These are phyloP conservation scores for Lithobates pipiens DNA, from an alignment of 2,797 vertebrate species.

Conservation along the genomic window DNA sequence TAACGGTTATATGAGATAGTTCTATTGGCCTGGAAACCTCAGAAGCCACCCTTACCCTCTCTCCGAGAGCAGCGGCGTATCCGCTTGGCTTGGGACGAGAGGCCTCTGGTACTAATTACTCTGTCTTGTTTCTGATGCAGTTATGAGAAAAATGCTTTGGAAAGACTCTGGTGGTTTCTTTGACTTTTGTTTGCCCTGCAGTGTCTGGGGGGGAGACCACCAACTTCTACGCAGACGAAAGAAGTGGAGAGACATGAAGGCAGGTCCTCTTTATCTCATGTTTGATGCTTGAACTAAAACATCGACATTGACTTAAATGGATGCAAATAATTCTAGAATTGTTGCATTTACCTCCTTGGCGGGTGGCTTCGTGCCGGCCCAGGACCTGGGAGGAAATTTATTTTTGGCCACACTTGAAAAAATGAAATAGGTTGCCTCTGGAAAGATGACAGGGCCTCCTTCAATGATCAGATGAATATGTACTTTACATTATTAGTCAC, in stretches of 20 bases:
- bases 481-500: no score
- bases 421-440: no score
- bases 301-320: neutral
- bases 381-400: no score
- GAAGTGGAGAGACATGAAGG: neutral
- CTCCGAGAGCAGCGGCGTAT: slow-evolving; percentile 18
- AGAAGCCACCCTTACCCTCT: slow-evolving; percentile 9
- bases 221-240: neutral
- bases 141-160: slow-evolving; percentile 52
- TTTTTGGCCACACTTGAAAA: no score
- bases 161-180: slow-evolving; percentile 46
- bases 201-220: slow-evolving; percentile 20
- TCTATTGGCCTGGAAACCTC: neutral
- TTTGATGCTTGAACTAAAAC: neutral
- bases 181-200: slow-evolving; percentile 48
- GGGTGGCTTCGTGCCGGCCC: neutral
- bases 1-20: neutral
- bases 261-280: neutral
- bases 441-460: no score
- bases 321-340: neutral
- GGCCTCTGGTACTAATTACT: slow-evolving; percentile 49
- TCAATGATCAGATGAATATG: no score
- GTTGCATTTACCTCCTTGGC: neutral
- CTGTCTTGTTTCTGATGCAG: slow-evolving; percentile 44
- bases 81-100: slow-evolving; percentile 20